phyloP scores from a whole-genome alignment of 2,113 vertebrate species.

The Buteo buteo region DNA sequence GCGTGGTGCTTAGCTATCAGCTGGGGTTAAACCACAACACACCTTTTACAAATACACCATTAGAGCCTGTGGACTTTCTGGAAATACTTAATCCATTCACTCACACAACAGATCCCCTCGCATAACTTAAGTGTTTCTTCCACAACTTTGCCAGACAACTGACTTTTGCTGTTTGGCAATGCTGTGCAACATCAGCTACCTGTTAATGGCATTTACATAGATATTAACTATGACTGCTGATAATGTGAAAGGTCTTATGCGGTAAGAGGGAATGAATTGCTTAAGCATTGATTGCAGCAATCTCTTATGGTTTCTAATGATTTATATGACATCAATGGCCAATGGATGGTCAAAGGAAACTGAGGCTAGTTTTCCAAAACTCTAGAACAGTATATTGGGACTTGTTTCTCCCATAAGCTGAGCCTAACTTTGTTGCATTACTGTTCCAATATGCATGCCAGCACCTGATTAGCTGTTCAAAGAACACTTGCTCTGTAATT shows the following conservation, averaged over 20 bases:
- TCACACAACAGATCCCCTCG: background rate
- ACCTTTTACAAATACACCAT: background rate
- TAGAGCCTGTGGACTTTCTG: background rate
- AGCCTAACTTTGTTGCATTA: background rate
- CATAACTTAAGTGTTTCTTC: background rate
- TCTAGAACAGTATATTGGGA: background rate
- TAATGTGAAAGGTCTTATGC: background rate
- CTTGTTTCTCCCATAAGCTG: background rate
- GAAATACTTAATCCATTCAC: background rate
- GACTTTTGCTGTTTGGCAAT: background rate
- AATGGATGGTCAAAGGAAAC: background rate
- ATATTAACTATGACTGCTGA: background rate
- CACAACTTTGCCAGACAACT: background rate
- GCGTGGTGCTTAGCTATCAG: no score
- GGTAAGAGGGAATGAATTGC: background rate
- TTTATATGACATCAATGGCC: background rate
- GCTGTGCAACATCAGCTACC: background rate
- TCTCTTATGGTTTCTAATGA: background rate
- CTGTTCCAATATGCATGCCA: background rate
- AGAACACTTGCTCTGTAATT: background rate
- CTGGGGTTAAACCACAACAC: no score
- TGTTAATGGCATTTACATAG: background rate
- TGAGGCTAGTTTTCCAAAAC: background rate
- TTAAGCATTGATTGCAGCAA: background rate
- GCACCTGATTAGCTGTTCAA: background rate